Conservation (phyloP, 1,140 invertebrate species). For the Potamilus streckersoni region DNA sequence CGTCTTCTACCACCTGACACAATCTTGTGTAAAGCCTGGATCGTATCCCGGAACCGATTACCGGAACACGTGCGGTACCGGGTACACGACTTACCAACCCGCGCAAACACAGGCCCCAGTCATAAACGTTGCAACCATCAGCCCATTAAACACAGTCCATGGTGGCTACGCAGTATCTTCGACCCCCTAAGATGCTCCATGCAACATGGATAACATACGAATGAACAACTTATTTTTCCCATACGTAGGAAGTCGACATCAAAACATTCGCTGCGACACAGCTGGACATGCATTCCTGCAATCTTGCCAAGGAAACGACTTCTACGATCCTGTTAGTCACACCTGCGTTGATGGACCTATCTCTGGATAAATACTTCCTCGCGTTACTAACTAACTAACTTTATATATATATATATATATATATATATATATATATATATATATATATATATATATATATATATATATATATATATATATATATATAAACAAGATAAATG, state of each 20-base stretch:
- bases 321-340: conserved; percentile 15
- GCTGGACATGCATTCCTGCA: conserved; percentile 6
- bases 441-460: too few relatives aligned
- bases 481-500: too few relatives aligned
- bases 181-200: conserved; percentile 1
- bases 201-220: conserved; percentile 12
- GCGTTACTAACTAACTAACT: too few relatives aligned
- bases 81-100: background rate
- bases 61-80: conserved; percentile 19
- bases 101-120: background rate
- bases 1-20: conserved; percentile 5
- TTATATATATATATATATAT: too few relatives aligned
- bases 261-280: conserved; percentile 27
- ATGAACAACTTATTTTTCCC: conserved; percentile 8
- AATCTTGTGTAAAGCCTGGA: conserved; percentile 15
- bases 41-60: background rate
- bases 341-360: conserved; percentile 27
- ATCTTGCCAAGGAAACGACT: conserved; percentile 10
- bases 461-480: too few relatives aligned
- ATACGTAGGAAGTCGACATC: conserved; percentile 8
- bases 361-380: too few relatives aligned
- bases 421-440: too few relatives aligned
- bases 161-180: too few relatives aligned
- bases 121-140: background rate
- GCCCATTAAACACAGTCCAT: too few relatives aligned